Evolutionary conservation across 92 coral and sea anemone species (phyloP).

Genomic region (Pocillopora grandis): DNA sequence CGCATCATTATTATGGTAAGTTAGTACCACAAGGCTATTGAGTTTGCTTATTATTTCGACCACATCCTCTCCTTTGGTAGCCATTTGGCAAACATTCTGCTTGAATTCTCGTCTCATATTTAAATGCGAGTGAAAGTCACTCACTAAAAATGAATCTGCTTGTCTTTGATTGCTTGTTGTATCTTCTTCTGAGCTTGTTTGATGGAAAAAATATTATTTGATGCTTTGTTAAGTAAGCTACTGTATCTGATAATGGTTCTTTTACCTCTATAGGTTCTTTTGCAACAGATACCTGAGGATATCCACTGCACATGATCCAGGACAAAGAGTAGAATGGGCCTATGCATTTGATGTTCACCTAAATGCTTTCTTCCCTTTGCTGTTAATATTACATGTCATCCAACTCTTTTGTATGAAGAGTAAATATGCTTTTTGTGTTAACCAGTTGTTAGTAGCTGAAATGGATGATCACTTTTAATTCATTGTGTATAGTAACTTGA

Average conservation of each 20-base stretch:
- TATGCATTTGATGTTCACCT: constrained; percentile 99
- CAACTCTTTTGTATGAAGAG: constrained; percentile 98
- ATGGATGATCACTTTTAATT: too few relatives aligned
- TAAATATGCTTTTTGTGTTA: constrained; percentile 58
- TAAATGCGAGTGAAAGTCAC: too few relatives aligned
- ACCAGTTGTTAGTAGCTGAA: background rate
- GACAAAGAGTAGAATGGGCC: constrained; percentile 96
- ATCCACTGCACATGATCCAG: constrained; percentile 74
- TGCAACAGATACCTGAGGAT: constrained; percentile 85
- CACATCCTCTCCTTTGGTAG: too few relatives aligned
- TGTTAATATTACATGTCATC: constrained; percentile 89
- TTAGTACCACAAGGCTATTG: background rate
- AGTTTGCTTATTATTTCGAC: too few relatives aligned
- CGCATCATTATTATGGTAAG: constrained; percentile 93
- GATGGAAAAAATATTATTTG: too few relatives aligned
- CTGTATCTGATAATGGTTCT: background rate
- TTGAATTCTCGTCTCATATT: too few relatives aligned
- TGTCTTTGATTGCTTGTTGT: too few relatives aligned
- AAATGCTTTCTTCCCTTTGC: constrained; percentile 95
- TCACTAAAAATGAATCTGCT: too few relatives aligned
- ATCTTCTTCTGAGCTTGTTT: too few relatives aligned
- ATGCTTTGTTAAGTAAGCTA: background rate
- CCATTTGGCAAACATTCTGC: too few relatives aligned
- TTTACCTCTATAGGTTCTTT: constrained; percentile 62
- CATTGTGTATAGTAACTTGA: too few relatives aligned